Conservation (phyloP, 1,140 invertebrate species). For the Tetragonula clypearis region DNA sequence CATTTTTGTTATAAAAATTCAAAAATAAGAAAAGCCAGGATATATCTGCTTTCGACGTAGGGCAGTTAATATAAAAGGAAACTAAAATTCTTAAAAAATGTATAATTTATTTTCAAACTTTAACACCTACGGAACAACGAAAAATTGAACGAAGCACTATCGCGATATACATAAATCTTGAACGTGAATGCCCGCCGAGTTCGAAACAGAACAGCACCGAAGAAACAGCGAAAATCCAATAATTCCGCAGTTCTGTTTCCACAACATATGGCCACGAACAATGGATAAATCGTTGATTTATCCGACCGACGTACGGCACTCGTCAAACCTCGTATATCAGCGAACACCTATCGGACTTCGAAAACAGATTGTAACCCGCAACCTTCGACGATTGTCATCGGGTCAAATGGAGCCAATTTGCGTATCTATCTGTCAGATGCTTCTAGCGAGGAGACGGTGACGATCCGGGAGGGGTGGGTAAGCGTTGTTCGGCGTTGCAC, state of each 20-base stretch:
- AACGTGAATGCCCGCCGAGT: neutral
- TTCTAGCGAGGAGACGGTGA: constrained; percentile 16
- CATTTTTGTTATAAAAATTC: no score
- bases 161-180: no score
- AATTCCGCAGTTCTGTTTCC: neutral
- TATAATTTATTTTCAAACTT: neutral
- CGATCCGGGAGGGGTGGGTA: neutral
- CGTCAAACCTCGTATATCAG: constrained; percentile 52
- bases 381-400: constrained; percentile 58
- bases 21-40: no score
- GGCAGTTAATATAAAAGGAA: neutral
- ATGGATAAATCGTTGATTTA: constrained; percentile 1
- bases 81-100: neutral
- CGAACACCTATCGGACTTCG: constrained; percentile 28
- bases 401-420: constrained; percentile 63
- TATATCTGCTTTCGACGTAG: no score
- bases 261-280: no score
- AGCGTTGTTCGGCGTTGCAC: no score
- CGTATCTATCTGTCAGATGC: constrained; percentile 51
- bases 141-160: neutral
- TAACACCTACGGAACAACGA: neutral
- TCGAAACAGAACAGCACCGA: no score
- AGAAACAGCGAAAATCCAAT: neutral
- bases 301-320: constrained; percentile 21
- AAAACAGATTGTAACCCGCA: constrained; percentile 56